A percentile compares a stretch with the other conserved stretches of the same genome.
Conservation (phyloP, 1,140 invertebrate species). For the Papilio machaon region DNA sequence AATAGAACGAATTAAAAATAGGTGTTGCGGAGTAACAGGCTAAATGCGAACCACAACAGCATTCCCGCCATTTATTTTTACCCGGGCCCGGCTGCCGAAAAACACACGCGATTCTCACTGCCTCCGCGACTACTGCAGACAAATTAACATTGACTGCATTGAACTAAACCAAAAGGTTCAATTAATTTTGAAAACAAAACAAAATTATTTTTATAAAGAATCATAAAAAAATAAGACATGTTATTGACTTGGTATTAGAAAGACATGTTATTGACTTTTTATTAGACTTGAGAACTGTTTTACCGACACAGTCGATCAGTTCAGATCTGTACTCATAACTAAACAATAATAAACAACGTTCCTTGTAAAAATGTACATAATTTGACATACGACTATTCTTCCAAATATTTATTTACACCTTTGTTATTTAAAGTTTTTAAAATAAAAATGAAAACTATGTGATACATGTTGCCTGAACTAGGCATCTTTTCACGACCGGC, state of each 20-base stretch:
- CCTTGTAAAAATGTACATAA: not conserved
- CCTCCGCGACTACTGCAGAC: slow-evolving; percentile 34
- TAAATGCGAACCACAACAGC: slow-evolving; percentile 37
- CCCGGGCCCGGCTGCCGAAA: slow-evolving; percentile 18
- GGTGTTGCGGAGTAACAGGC: slow-evolving; percentile 32
- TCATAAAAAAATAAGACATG: not conserved
- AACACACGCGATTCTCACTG: slow-evolving; percentile 36
- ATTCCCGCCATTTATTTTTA: slow-evolving; percentile 38
- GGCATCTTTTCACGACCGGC: not conserved
- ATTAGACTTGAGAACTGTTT: not conserved
- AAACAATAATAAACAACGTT: not conserved
- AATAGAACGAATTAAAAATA: slow-evolving; percentile 31
- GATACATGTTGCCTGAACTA: not conserved
- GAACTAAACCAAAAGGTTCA: not conserved
- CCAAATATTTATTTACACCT: not conserved
- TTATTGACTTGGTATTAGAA: not conserved
- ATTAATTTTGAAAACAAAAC: not conserved
- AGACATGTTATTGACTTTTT: not conserved
- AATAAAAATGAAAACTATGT: not conserved
- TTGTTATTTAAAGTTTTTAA: not conserved
- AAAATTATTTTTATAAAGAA: not conserved
- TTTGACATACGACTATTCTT: not conserved
- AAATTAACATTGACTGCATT: slow-evolving; percentile 39
- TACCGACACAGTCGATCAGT: not conserved
- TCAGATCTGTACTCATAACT: not conserved